Evolutionary conservation across 30 jellyfish, hydroid and myxozoan species (phyloP).

Genomic region (Chrysaora quinquecirrha): DNA sequence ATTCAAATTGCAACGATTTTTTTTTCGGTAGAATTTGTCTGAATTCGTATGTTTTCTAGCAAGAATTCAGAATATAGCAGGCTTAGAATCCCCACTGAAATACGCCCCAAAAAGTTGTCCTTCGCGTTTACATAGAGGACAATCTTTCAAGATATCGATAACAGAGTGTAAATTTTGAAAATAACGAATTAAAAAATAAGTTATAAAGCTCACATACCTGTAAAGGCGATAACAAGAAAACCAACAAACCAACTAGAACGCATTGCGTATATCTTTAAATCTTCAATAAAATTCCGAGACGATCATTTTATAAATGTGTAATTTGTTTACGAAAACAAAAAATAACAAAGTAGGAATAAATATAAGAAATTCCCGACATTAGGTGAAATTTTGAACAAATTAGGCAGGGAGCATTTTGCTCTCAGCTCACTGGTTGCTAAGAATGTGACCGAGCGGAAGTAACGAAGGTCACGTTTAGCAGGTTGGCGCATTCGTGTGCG

Average conservation of each 20-base stretch:
- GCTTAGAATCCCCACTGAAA: no score
- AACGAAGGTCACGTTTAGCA: slow-evolving; percentile 49
- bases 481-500: slow-evolving; percentile 53
- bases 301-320: no score
- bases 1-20: no score
- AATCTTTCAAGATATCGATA: no score
- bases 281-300: no score
- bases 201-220: not conserved
- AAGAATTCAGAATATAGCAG: no score
- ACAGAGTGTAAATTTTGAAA: not conserved
- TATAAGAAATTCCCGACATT: not conserved
- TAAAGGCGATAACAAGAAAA: not conserved
- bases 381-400: not conserved
- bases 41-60: no score
- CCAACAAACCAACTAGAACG: slow-evolving; percentile 5
- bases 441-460: slow-evolving; percentile 36
- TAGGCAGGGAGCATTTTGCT: slow-evolving; percentile 1
- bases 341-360: slow-evolving; percentile 37
- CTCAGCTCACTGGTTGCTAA: slow-evolving; percentile 35
- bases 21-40: no score
- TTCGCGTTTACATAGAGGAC: no score
- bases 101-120: no score
- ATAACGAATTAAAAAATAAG: not conserved
- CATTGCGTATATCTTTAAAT: no score
- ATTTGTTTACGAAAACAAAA: no score